Evolutionary conservation across 2,888 invertebrate species (phyloP), one percentile per base, ranked within the genome.

Genomic region (Drosophila hamatofila): DNA sequence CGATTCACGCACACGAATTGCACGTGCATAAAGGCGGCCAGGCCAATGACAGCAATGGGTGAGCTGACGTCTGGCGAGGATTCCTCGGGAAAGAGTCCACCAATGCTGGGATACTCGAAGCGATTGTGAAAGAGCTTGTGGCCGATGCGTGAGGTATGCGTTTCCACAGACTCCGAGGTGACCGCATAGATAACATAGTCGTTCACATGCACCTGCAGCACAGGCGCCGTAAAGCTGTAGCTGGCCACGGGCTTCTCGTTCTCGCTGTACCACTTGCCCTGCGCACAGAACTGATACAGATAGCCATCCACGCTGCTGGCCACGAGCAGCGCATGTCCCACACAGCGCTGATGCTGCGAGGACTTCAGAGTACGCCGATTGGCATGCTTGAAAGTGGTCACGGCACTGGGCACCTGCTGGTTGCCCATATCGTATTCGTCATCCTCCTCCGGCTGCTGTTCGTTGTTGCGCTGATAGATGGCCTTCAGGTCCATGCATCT

Each of bases 81-180:
- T 51, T 93, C 92, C 67, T 92, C 91, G 2, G 92, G 92, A 54
- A 91, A 92, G 9, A 92, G 76, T 9, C 85, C 85, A 2, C 92
- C 90, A 37, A 92, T 84, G 54, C 91, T 88, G 49, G 93, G 92
- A 73, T 93, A 93, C 75, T 93, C 93, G 61, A 92, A 93, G 16
- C 92, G 91, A 80, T 92, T 93, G 39, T 94, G 93, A 58, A 95
- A 94, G 2, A 95, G 90, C 72, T 95, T 94, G 83, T 96, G 95
- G 0, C 95, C 95, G 58, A 95, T 94, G 51, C 95, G 93, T 25
- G 95, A 93, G 0, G 96, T 96, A 86, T 96, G 97, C 0, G 96
- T 95, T 92, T 97, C 96, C 46, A 97, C 93, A 0, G 96, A 96
- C 64, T 95, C 95, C 72, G 95, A 95, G 0, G 96, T 96, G 21